Base-by-base conservation (phyloP, 2,797 vertebrate genomes). In the Gymnoscopelus braueri region DNA sequence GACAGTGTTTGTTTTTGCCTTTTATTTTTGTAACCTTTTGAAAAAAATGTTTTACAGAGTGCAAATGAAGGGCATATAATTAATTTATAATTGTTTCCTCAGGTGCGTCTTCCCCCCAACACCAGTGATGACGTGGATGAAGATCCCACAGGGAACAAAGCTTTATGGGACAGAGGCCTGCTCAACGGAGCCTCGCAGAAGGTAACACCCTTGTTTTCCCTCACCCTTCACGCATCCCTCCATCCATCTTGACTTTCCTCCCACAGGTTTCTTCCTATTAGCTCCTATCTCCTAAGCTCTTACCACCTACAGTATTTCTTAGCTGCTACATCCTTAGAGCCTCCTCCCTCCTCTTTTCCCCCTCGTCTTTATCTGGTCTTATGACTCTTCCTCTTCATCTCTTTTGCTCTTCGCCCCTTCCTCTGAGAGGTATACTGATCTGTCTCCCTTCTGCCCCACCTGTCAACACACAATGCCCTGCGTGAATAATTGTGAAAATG, bases 91-190 rank as follows among this genome's bases (percentile, higher is more conserved):
- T 63, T 71, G 70, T 64, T 1, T 15, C 66, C 4, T 0, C 79
- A 99, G 98, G 97, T 99, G 55, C 95, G 98, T 50, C 90, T 99
- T 35, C 98, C 98, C 4, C 96, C 96, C 54, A 99, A 99, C 87
- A 99, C 96, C 55, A 99, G 97, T 0, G 98, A 99, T 3, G 98
- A 99, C 61, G 98, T 99, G 23, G 98, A 99, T 60, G 98, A 99
- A 79, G 98, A 99, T 84, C 97, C 98, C 23, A 99, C 98, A 0
- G 98, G 98, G 72, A 99, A 99, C 93, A 99, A 99, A 91, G 98
- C 97, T 0, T 84, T 99, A n/a, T 99, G 98, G 98, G 98, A 99
- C 87, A 92, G 98, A 47, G 98, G 98, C 0, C 95, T 99, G 26
- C 97, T 99, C 10, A 99, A 99, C 2, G 98, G 98, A 65, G 98